Percentiles rank a stretch among this genome's conserved stretches.
phyloP scores from a whole-genome alignment of 2,888 invertebrate species.

The Pinctada fucata region DNA sequence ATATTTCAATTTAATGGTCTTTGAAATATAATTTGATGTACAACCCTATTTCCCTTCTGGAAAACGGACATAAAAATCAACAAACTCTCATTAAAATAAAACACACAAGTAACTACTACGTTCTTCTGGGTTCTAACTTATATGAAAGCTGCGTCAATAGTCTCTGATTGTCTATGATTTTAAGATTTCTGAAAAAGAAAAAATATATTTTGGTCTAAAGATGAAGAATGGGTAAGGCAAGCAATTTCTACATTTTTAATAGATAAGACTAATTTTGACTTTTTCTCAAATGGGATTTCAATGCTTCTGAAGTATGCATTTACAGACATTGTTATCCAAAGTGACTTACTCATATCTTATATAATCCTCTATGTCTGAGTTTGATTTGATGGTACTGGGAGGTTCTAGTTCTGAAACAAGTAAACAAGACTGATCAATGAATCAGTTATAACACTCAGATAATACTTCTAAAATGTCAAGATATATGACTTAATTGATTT shows the following conservation, averaged over 20 bases:
- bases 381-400: constrained; percentile 85
- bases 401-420: constrained; percentile 81
- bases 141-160: constrained; percentile 87
- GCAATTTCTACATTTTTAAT: no score
- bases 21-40: no score
- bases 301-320: no score
- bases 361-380: constrained; percentile 81
- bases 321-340: no score
- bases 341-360: constrained; percentile 79
- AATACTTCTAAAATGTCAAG: not conserved
- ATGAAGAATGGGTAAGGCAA: no score
- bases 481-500: no score
- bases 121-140: constrained; percentile 81
- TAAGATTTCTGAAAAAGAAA: constrained; percentile 79
- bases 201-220: not conserved
- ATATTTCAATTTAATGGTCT: no score
- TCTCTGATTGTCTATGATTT: constrained; percentile 88
- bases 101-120: constrained; percentile 50
- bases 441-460: constrained; percentile 38
- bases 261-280: no score
- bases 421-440: constrained; percentile 16
- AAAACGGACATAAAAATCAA: no score
- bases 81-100: no score
- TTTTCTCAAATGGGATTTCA: no score
- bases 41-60: no score